Conservation (phyloP, 1,140 invertebrate species). For the Apis cerana region DNA sequence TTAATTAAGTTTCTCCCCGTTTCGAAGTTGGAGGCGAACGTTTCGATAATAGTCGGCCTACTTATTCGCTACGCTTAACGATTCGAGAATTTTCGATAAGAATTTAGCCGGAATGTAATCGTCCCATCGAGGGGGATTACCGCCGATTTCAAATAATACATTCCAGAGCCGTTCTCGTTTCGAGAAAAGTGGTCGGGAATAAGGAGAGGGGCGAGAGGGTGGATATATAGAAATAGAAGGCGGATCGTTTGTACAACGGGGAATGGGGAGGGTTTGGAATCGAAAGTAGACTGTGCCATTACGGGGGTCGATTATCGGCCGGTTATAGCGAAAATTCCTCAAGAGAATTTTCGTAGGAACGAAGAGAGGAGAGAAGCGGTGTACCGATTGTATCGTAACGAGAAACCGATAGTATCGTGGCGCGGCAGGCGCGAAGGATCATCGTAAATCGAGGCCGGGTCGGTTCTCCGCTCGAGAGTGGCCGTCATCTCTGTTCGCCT, state of each 20-base stretch:
- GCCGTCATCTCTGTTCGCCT: conserved; percentile 51
- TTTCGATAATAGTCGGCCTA: too few species aligned
- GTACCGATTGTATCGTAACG: conserved; percentile 62
- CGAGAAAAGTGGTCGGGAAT: conserved; percentile 10
- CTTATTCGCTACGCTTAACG: too few species aligned
- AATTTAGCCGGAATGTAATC: conserved; percentile 49
- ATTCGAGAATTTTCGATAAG: conserved; percentile 32
- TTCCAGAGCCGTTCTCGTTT: conserved; percentile 36
- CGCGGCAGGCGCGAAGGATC: conserved; percentile 48
- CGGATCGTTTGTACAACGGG: conserved; percentile 58
- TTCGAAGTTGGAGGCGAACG: too few species aligned
- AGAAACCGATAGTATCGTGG: conserved; percentile 70
- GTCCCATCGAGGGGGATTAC: conserved; percentile 59
- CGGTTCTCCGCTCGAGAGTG: conserved; percentile 30
- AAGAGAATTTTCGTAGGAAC: conserved; percentile 21
- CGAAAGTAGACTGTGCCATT: conserved; percentile 48
- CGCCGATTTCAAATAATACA: conserved; percentile 35
- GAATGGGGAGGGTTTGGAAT: conserved; percentile 36
- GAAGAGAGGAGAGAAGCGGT: background rate
- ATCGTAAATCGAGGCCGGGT: conserved; percentile 50
- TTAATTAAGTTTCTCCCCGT: background rate
- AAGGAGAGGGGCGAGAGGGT: background rate
- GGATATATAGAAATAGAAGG: conserved; percentile 64
- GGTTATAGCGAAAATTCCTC: conserved; percentile 63
- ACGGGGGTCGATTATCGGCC: conserved; percentile 65